phyloP scores from a whole-genome alignment of 2,797 vertebrate genomes.

The Phalloptychus januarius region DNA sequence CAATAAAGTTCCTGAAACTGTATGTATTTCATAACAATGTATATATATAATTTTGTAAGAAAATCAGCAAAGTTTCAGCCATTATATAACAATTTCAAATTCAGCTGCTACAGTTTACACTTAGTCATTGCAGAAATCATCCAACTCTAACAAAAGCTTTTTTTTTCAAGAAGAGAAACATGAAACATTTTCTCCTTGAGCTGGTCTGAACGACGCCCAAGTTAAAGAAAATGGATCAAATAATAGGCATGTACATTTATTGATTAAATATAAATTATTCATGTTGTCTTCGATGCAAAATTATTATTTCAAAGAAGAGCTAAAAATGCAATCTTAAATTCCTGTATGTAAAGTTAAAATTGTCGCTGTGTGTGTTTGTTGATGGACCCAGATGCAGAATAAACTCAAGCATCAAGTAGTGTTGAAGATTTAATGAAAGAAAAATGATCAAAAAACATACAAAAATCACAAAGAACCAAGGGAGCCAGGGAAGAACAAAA shows the following conservation, averaged over 20 bases:
- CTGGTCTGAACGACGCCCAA: not conserved
- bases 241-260: not conserved
- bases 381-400: too few relatives aligned
- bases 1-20: not conserved
- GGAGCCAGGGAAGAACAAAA: too few relatives aligned
- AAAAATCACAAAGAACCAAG: too few relatives aligned
- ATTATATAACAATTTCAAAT: not conserved
- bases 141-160: not conserved
- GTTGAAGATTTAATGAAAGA: too few relatives aligned
- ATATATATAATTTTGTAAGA: too few relatives aligned
- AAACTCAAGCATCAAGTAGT: too few relatives aligned
- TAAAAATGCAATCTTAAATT: not conserved
- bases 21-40: not conserved
- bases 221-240: not conserved
- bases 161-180: not conserved
- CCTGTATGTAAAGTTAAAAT: not conserved
- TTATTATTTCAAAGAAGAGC: not conserved
- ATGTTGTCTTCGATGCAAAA: not conserved
- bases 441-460: too few relatives aligned
- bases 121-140: not conserved
- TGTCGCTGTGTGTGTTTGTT: too few relatives aligned
- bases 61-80: not conserved
- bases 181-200: not conserved
- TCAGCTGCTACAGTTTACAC: not conserved
- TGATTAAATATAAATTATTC: not conserved